A percentile compares a stretch with the other conserved stretches of the same genome.
Evolutionary conservation across 2,113 vertebrate species (phyloP).

Genomic region (Equus przewalskii): DNA sequence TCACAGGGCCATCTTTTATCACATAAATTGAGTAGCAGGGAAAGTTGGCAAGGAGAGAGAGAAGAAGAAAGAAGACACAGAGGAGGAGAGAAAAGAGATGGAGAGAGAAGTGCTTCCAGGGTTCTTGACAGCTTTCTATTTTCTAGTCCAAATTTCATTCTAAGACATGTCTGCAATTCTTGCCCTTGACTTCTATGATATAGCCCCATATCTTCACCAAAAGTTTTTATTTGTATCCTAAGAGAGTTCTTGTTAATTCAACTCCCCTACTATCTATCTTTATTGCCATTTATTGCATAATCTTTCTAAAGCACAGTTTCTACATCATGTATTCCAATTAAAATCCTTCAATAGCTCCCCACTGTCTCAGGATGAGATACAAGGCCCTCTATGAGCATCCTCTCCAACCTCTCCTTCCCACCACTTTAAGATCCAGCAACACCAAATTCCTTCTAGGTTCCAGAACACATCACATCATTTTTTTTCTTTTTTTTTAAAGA

Average conservation of each 20-base stretch:
- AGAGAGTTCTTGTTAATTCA: neutral
- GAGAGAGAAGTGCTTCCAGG: neutral
- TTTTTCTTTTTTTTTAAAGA: too few relatives aligned
- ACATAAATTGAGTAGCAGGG: neutral
- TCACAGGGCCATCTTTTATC: neutral
- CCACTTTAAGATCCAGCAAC: neutral
- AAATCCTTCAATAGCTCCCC: neutral
- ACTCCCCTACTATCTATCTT: neutral
- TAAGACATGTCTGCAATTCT: neutral
- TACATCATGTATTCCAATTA: neutral
- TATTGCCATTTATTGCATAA: neutral
- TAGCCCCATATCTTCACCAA: neutral
- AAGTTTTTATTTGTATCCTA: neutral
- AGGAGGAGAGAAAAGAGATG: neutral
- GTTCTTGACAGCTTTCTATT: neutral
- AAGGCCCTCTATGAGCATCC: neutral
- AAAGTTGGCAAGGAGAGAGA: neutral
- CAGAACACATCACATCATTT: neutral
- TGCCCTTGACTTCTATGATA: neutral
- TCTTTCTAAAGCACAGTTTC: conserved; percentile 20
- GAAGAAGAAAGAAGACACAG: neutral
- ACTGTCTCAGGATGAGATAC: neutral
- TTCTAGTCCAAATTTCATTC: neutral
- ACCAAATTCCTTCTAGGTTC: neutral
- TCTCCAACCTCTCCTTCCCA: neutral